phyloP scores from a whole-genome alignment of 2,113 vertebrate species.

The Lagopus leucura region DNA sequence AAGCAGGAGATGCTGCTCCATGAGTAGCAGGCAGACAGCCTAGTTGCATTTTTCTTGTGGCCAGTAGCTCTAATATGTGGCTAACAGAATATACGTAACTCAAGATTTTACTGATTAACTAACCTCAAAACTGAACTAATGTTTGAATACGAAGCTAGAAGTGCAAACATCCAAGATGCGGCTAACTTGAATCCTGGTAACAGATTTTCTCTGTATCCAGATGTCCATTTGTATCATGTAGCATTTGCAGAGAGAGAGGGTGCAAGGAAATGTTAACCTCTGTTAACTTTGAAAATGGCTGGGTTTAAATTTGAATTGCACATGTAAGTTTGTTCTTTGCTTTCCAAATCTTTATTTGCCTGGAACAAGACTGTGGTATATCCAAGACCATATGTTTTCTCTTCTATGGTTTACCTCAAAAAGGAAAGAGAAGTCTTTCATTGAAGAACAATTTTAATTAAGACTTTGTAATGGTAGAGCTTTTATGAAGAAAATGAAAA shows the following conservation, averaged over 20 bases:
- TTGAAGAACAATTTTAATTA: background rate
- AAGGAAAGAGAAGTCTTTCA: background rate
- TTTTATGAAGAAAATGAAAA: background rate
- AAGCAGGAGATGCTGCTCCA: background rate
- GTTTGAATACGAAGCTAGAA: background rate
- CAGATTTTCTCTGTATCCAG: background rate
- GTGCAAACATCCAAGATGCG: background rate
- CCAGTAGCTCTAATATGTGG: background rate
- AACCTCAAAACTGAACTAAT: background rate
- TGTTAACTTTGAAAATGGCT: background rate
- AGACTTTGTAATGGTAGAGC: background rate
- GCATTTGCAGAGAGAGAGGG: background rate
- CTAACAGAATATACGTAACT: background rate
- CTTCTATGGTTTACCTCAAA: background rate
- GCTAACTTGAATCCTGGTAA: background rate
- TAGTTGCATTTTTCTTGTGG: background rate
- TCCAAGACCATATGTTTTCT: background rate
- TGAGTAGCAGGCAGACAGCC: background rate
- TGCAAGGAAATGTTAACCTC: background rate
- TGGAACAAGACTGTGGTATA: background rate
- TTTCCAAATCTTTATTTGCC: background rate
- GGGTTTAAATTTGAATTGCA: background rate
- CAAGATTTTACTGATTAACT: background rate
- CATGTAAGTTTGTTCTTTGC: background rate
- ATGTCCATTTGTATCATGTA: rapidly evolving